Evolutionary conservation across 2,797 vertebrate genomes (phyloP).

Genomic region (Ataeniobius toweri): DNA sequence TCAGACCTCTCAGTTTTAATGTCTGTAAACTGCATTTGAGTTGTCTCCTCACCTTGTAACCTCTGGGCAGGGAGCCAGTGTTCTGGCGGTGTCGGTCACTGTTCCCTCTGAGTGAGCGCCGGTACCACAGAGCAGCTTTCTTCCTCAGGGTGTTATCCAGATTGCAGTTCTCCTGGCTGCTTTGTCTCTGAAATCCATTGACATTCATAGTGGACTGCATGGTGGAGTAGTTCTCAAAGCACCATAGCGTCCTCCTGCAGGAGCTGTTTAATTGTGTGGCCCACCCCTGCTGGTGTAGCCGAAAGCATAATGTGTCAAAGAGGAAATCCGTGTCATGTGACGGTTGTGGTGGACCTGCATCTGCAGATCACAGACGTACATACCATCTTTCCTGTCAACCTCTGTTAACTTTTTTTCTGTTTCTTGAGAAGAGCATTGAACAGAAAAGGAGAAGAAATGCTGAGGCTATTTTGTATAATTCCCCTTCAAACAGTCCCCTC

Average conservation of each 20-base stretch:
- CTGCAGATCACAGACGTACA: slow-evolving; percentile 59
- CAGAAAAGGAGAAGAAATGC: slow-evolving; percentile 54
- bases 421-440: slow-evolving; percentile 57
- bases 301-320: slow-evolving; percentile 58
- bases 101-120: slow-evolving; percentile 62
- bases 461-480: slow-evolving; percentile 44
- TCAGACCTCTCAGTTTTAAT: slow-evolving; percentile 1
- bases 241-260: slow-evolving; percentile 48
- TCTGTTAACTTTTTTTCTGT: slow-evolving; percentile 43
- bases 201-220: slow-evolving; percentile 80
- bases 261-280: slow-evolving; percentile 53
- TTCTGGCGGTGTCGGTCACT: slow-evolving; percentile 68
- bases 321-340: slow-evolving; percentile 87
- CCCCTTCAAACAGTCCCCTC: slow-evolving; percentile 58
- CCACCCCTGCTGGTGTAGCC: slow-evolving; percentile 42
- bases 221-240: slow-evolving; percentile 60
- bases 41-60: slow-evolving; percentile 79
- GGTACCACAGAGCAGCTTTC: slow-evolving; percentile 72
- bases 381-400: slow-evolving; percentile 47
- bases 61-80: slow-evolving; percentile 74
- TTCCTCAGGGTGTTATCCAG: slow-evolving; percentile 68
- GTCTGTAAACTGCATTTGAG: not conserved
- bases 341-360: slow-evolving; percentile 75
- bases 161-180: slow-evolving; percentile 63
- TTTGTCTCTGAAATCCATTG: slow-evolving; percentile 70